Base-by-base conservation (phyloP, 2,113 vertebrate genomes). In the Tichodroma muraria region DNA sequence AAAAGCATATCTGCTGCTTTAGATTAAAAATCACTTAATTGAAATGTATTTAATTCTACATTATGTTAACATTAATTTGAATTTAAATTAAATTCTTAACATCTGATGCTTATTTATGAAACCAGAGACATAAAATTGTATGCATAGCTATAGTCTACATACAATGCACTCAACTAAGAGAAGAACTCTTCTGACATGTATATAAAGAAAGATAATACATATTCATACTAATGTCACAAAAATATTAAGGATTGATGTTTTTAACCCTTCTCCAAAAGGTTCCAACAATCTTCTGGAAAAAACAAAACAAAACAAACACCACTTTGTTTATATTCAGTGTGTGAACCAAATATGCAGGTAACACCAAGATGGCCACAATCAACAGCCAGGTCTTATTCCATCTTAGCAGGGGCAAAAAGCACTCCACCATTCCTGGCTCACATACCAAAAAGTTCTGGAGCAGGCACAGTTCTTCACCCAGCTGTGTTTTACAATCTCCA, bases 51-150 rank as follows among this genome's bases (percentile, higher is more conserved):
- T 75, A 85, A 59, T 86, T 78, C 47, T 70, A 80, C 8, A 16
- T 42, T 77, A 89, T 88, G 42, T 45, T 96, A 93, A 86, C 13
- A 95, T 71, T 92, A 88, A 94, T 95, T 95, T 97, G 89, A 96
- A 94, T 96, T 97, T 57, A 86, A 94, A 97, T 88, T 15, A 79
- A 24, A 93, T 91, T 78, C 44, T 52, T 50, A 80, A 83, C 60
- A 95, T 84, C 82, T 91, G 72, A 45, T 75, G 60, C 52, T 80
- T 95, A 86, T 91, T 92, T 95, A 89, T 88, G 59, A 95, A 96
- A 91, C 90, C 44, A 85, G 47, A 88, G 37, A 82, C 37, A 86
- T 79, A 95, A 91, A 93, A 95, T 75, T 90, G 10, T 57, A 83
- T 86, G 89, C 27, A 71, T 68, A 75, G 47, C 60, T 88, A 53